Evolutionary conservation across 37 sponge, comb jelly and placozoan species (phyloP).

Genomic region (Geodia barretti): DNA sequence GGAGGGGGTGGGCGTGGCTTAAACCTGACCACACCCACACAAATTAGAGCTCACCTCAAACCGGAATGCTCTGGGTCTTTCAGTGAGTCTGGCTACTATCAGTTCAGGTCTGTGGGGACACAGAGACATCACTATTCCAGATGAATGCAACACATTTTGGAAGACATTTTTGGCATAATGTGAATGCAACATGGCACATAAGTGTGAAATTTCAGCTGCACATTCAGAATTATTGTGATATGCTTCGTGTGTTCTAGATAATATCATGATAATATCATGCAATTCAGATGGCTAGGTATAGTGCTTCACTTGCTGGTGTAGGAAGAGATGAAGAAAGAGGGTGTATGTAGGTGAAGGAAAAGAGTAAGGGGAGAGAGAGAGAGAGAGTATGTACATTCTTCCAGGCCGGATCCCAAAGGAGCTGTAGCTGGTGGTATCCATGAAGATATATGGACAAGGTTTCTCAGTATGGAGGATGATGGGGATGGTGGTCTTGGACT

Average conservation of each 20-base stretch:
- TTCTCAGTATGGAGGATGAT: slow-evolving; percentile 38
- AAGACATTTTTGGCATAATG: too few species aligned
- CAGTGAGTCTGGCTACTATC: slow-evolving; percentile 12
- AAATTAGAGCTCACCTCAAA: slow-evolving; percentile 18
- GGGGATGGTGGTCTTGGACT: slow-evolving; percentile 13
- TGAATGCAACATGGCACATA: too few species aligned
- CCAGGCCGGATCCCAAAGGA: slow-evolving; percentile 20
- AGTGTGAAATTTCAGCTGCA: too few species aligned
- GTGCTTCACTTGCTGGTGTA: not conserved
- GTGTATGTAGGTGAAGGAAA: not conserved
- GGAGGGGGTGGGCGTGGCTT: not conserved
- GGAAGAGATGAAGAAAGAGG: not conserved
- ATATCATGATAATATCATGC: slow-evolving; percentile 9
- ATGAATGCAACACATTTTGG: too few species aligned
- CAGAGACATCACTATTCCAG: too few species aligned
- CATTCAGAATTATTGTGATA: too few species aligned
- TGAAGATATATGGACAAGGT: slow-evolving; percentile 42
- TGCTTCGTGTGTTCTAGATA: too few species aligned
- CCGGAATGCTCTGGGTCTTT: slow-evolving; percentile 4
- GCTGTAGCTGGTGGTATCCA: slow-evolving; percentile 22
- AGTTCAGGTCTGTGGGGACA: slow-evolving; percentile 25
- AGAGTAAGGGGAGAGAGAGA: too few species aligned
- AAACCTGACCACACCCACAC: not conserved
- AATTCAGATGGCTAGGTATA: not conserved
- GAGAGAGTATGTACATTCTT: not conserved